These are phyloP conservation scores for Lepus timidus DNA, from an alignment of 2,113 vertebrate genomes.

Conservation along the genomic window DNA sequence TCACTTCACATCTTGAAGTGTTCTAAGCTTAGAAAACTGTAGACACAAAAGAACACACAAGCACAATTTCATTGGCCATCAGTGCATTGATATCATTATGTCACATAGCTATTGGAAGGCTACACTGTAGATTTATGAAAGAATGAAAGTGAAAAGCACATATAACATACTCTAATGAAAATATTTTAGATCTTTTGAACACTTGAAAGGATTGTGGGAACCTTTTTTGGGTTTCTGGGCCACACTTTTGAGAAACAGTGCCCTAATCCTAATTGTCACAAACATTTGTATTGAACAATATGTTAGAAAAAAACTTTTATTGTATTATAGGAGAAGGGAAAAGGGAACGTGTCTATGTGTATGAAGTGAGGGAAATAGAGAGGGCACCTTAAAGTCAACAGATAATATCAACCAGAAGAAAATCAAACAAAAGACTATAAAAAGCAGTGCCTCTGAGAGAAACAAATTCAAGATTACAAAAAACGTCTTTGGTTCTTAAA, in stretches of 20 bases:
- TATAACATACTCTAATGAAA: background rate
- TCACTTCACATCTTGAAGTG: background rate
- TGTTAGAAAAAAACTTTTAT: background rate
- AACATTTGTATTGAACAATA: background rate
- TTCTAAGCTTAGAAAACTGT: conserved; percentile 13
- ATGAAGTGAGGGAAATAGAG: background rate
- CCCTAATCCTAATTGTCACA: background rate
- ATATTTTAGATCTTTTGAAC: background rate
- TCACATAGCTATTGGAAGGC: background rate
- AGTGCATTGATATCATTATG: background rate
- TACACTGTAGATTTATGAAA: background rate
- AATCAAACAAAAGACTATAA: background rate
- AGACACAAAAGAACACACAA: background rate
- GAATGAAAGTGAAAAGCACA: background rate
- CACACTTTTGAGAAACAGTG: background rate
- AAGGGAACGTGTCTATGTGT: background rate
- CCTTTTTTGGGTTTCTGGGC: background rate
- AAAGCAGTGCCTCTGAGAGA: background rate
- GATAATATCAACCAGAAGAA: background rate
- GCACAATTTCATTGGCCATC: background rate
- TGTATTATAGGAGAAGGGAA: background rate
- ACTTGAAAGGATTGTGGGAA: background rate
- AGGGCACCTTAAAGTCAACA: conserved; percentile 3
- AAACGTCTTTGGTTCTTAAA: background rate
- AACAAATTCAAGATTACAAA: background rate